Base-by-base conservation (phyloP, 2,113 vertebrate genomes). In the Ploceus nigricollis region DNA sequence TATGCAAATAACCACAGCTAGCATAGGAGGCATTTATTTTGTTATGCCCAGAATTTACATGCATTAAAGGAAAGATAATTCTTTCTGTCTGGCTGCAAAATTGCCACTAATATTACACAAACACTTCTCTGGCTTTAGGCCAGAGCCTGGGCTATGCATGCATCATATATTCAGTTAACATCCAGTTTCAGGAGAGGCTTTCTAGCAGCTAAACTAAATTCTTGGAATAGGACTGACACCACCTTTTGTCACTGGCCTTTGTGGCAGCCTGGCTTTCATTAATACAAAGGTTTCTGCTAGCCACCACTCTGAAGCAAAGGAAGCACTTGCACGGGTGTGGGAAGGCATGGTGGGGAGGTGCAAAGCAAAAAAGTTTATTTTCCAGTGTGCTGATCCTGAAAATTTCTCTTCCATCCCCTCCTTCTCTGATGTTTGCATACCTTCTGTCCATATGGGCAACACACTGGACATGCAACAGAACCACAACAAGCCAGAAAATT, bases 321-420 rank as follows among this genome's bases (percentile, higher is more conserved):
- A 79, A 92, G 17, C 16, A 42, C 0, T 1, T 14, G 10, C 13
- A 25, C 0, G 0, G 11, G 10, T 5, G 0, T 42, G 24, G 18
- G 39, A 80, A 92, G 9, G 27, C 22, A 60, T 1, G 2, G 27
- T 21, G 9, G 6, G 28, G 17, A 82, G 39, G 86, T 6, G 6
- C 12, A 53, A 86, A 77, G 57, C 8, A 47, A 42, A 58, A 2
- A 33, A 42, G 4, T 9, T 37, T 50, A 19, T 16, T 61, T 71
- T 54, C 12, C 2, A 1, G 1, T 11, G 10, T 14, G 8, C 6
- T 56, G 37, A 69, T 66, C 27, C 33, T 50, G 57, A 85, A 77
- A 45, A 23, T 57, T 81, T 73, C 33, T 61, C n/a, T 61, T 45
- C 28, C 21, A 64, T 4, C 3, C 3, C 3, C 5, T 71, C 7